phyloP scores from a whole-genome alignment of 2,888 invertebrate genomes.

The Antheraea assamensis region DNA sequence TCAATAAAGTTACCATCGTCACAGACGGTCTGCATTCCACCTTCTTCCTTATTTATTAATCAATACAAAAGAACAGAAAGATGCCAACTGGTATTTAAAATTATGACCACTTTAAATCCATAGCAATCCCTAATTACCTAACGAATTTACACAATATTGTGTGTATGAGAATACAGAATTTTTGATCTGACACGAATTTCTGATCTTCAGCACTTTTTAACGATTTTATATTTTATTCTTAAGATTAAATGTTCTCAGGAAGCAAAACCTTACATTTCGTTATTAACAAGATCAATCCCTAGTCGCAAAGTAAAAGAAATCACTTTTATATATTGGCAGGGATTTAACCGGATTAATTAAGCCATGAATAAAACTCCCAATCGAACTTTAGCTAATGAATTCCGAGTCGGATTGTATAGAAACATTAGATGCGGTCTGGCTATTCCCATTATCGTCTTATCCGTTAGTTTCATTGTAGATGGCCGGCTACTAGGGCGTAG shows the following conservation, averaged over 20 bases:
- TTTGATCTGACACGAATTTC: neutral
- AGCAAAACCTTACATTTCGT: constrained; percentile 5
- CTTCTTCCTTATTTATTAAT: neutral
- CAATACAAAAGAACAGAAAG: neutral
- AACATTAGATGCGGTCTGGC: constrained; percentile 15
- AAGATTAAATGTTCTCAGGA: neutral
- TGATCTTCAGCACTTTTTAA: neutral
- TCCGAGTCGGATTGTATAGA: constrained; percentile 11
- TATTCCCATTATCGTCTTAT: constrained; percentile 13
- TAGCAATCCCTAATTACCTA: neutral
- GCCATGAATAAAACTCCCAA: constrained; percentile 17
- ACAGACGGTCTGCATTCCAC: neutral
- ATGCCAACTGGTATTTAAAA: neutral
- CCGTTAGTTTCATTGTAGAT: constrained; percentile 1
- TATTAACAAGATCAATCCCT: constrained; percentile 4
- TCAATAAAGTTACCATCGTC: neutral
- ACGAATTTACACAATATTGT: neutral
- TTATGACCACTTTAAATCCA: neutral
- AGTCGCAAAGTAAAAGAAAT: constrained; percentile 9
- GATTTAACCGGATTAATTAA: constrained; percentile 16
- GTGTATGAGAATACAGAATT: neutral
- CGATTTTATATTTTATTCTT: neutral
- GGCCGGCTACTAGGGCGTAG: neutral
- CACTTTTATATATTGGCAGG: constrained; percentile 15
- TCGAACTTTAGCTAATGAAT: constrained; percentile 16